Evolutionary conservation across 2,113 vertebrate genomes (phyloP).

Genomic region (Gasterosteus aculeatus): DNA sequence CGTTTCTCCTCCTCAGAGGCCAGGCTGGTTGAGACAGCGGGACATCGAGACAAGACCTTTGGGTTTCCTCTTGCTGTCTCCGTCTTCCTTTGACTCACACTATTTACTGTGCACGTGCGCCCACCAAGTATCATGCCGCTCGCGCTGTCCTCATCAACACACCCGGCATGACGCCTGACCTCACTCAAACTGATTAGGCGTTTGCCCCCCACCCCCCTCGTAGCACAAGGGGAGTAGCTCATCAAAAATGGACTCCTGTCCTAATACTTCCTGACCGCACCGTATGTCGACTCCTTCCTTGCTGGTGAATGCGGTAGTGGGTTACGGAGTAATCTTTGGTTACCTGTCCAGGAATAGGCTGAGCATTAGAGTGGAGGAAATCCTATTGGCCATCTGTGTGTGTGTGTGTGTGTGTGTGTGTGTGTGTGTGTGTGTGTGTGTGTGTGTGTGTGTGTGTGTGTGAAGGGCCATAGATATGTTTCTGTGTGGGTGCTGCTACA

Average conservation of each 20-base stretch:
- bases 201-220: conserved; percentile 13
- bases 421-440: not conserved
- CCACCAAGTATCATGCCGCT: no score
- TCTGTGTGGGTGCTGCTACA: conserved; percentile 29
- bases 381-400: conserved; percentile 54
- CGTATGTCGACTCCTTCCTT: not conserved
- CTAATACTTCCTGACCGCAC: not conserved
- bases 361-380: conserved; percentile 50
- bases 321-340: conserved; percentile 24
- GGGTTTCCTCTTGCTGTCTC: conserved; percentile 52
- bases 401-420: conserved; percentile 11
- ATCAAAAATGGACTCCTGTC: not conserved
- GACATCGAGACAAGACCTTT: conserved; percentile 42
- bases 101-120: not conserved
- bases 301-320: conserved; percentile 7
- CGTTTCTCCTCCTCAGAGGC: conserved; percentile 48
- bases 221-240: not conserved
- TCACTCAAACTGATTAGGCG: conserved; percentile 1
- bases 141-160: no score
- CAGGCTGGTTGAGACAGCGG: conserved; percentile 53
- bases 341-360: conserved; percentile 54
- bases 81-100: conserved; percentile 28
- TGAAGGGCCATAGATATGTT: conserved; percentile 8
- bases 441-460: conserved; percentile 3
- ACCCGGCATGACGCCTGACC: conserved; percentile 6